Evolutionary conservation across 2,113 vertebrate species (phyloP).

Genomic region (Gobiocypris rarus): DNA sequence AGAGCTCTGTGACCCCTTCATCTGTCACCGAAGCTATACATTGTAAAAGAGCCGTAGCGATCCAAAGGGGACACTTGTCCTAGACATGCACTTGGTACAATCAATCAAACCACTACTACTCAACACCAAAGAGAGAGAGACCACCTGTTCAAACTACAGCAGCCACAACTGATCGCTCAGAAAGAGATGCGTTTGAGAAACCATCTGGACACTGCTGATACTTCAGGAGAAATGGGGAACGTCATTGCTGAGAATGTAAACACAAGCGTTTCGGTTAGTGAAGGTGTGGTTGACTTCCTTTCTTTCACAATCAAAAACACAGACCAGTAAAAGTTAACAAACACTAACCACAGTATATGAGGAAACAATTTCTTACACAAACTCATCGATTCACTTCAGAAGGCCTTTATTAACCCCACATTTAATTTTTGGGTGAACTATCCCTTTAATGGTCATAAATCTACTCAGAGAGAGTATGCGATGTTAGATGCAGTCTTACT

Average conservation of each 20-base stretch:
- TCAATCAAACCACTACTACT: constrained; percentile 12
- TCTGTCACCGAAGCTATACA: not conserved
- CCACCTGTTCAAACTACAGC: constrained; percentile 37
- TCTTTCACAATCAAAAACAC: not conserved
- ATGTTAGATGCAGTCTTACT: too few relatives aligned
- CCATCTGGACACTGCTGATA: constrained; percentile 47
- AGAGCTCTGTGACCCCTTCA: constrained; percentile 7
- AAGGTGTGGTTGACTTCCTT: constrained; percentile 45
- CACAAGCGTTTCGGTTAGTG: not conserved
- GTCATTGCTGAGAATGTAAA: constrained; percentile 8
- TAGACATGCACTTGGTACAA: constrained; percentile 24
- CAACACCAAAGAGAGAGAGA: not conserved
- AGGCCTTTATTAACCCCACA: too few relatives aligned
- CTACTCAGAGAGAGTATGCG: too few relatives aligned
- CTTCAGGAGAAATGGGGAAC: not conserved
- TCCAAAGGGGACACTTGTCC: not conserved
- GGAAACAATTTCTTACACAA: not conserved
- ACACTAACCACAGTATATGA: constrained; percentile 10
- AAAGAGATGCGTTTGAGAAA: constrained; percentile 39
- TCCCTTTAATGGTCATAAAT: too few relatives aligned
- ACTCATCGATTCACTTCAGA: too few relatives aligned
- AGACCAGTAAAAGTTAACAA: not conserved
- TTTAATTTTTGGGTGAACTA: too few relatives aligned
- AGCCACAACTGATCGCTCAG: constrained; percentile 41
- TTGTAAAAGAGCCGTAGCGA: not conserved